Conservation (phyloP, 2,888 invertebrate species). For the Acanthosoma haemorrhoidale region DNA sequence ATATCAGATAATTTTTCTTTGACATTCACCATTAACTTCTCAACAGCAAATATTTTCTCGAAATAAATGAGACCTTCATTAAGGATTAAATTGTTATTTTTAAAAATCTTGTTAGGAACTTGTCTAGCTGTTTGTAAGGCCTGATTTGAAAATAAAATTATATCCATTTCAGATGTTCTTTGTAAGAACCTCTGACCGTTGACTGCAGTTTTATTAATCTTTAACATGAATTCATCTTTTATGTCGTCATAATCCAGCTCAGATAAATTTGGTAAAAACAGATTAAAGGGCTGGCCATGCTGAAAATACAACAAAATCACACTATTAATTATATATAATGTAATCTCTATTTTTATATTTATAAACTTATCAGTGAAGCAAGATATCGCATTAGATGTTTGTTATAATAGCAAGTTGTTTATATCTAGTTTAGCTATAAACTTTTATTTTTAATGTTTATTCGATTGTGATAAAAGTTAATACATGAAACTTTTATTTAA, state of each 20-base stretch:
- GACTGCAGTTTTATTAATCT: not conserved
- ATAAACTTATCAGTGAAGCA: no score
- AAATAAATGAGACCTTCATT: not conserved
- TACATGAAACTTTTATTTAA: no score
- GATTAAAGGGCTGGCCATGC: not conserved
- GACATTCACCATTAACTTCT: not conserved
- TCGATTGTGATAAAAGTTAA: no score
- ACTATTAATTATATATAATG: no score
- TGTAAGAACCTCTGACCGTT: not conserved
- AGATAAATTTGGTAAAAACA: not conserved
- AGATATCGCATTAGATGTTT: no score
- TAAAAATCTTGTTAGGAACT: not conserved
- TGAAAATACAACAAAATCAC: not conserved
- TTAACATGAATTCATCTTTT: not conserved
- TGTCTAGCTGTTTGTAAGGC: not conserved
- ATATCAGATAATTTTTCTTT: not conserved
- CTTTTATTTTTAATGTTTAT: no score
- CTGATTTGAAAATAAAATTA: not conserved
- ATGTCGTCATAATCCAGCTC: not conserved
- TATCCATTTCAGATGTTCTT: not conserved
- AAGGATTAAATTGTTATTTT: not conserved
- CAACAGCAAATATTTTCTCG: not conserved
- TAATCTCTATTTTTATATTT: no score
- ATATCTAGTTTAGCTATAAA: no score
- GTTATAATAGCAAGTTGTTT: no score